Conservation (phyloP, 2,797 vertebrate species). For the Enteromius unitaeniatus region DNA sequence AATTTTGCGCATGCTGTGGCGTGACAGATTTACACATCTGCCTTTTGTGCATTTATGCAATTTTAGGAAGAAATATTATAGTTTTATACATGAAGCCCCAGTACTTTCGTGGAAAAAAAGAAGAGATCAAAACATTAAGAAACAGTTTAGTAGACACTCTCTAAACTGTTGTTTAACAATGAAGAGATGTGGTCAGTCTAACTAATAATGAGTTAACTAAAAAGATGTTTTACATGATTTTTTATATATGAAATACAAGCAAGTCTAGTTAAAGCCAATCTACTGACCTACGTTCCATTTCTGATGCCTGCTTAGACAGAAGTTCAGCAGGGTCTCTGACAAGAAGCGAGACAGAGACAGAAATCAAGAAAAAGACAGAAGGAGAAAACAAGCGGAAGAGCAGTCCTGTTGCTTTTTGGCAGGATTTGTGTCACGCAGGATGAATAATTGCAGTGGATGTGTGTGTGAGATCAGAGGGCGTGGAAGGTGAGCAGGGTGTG, state of each 20-base stretch:
- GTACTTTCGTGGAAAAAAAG: neutral
- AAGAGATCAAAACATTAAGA: neutral
- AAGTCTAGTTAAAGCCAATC: constrained; percentile 49
- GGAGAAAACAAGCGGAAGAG: constrained; percentile 9
- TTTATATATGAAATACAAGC: constrained; percentile 51
- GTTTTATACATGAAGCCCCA: neutral
- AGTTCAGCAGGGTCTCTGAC: constrained; percentile 31
- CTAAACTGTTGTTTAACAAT: neutral
- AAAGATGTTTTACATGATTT: neutral
- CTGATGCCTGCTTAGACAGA: constrained; percentile 24
- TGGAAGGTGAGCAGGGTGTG: constrained; percentile 43
- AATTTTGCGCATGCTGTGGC: neutral
- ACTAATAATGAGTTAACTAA: constrained; percentile 13
- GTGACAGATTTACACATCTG: neutral
- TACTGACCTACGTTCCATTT: constrained; percentile 43
- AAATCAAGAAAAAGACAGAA: constrained; percentile 7
- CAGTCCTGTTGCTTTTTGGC: constrained; percentile 40
- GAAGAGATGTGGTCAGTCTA: neutral
- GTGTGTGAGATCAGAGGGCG: constrained; percentile 45
- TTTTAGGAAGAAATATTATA: neutral
- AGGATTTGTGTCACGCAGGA: constrained; percentile 54
- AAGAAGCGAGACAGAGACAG: neutral
- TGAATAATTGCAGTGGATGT: constrained; percentile 52
- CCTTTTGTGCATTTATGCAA: neutral
- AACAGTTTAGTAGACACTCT: neutral